Evolutionary conservation across 1,140 invertebrate genomes (phyloP).

Genomic region (Gyrodactylus bullatarudis): DNA sequence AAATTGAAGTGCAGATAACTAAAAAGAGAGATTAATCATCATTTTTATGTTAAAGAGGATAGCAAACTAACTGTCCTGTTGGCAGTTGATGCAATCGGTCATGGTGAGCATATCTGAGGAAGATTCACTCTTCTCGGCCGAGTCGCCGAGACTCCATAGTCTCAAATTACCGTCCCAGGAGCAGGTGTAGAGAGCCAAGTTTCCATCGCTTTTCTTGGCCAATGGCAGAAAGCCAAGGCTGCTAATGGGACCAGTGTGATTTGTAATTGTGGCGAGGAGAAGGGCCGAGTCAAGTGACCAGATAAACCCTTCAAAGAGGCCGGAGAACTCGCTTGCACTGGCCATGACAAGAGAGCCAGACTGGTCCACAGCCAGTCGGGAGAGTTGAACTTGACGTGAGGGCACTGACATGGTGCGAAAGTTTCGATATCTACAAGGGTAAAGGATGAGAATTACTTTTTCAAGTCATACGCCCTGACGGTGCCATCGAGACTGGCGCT

Average conservation of each 20-base stretch:
- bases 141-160: not conserved
- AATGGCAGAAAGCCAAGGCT: not conserved
- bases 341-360: slow-evolving; percentile 63
- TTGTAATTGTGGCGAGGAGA: slow-evolving; percentile 28
- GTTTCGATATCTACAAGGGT: slow-evolving; percentile 41
- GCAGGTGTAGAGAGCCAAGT: not conserved
- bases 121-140: not conserved
- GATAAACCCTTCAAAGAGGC: slow-evolving; percentile 66
- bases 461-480: slow-evolving; percentile 62
- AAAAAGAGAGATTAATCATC: not conserved
- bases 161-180: not conserved
- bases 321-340: slow-evolving; percentile 29
- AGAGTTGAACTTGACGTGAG: slow-evolving; percentile 47
- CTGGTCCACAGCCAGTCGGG: slow-evolving; percentile 49
- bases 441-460: slow-evolving; percentile 27
- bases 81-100: not conserved
- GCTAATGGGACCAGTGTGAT: not conserved
- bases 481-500: slow-evolving; percentile 71
- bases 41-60: not conserved
- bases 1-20: not conserved
- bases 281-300: slow-evolving; percentile 70
- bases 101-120: not conserved
- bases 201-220: not conserved
- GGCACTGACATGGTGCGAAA: slow-evolving; percentile 73
- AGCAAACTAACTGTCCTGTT: not conserved